Conservation (phyloP, 2,113 vertebrate genomes). For the Daboia siamensis region DNA sequence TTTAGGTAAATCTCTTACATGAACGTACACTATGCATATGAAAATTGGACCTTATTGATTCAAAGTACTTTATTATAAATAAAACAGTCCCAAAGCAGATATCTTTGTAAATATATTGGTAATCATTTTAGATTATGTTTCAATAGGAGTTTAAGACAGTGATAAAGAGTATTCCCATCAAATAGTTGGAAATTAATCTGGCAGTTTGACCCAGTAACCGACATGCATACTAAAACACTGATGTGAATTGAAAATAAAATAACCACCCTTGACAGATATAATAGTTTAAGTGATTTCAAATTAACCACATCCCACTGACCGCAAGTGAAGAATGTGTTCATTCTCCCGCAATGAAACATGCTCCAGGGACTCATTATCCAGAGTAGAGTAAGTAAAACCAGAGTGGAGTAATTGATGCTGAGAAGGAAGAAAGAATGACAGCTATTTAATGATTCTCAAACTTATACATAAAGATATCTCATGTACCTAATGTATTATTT, state of each 20-base stretch:
- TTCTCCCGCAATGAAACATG: slow-evolving; percentile 77
- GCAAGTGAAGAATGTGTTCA: slow-evolving; percentile 78
- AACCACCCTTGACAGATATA: slow-evolving; percentile 81
- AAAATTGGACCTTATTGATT: background rate
- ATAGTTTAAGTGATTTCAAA: slow-evolving; percentile 90
- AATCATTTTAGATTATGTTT: slow-evolving; percentile 58
- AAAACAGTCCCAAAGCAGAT: slow-evolving; percentile 25
- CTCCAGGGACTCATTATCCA: slow-evolving; percentile 86
- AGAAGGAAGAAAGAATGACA: slow-evolving; percentile 71
- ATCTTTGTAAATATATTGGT: slow-evolving; percentile 44
- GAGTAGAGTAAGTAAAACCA: slow-evolving; percentile 76
- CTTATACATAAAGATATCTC: slow-evolving; percentile 69
- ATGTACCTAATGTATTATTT: slow-evolving; percentile 63
- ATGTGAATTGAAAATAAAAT: slow-evolving; percentile 83
- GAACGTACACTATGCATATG: slow-evolving; percentile 10
- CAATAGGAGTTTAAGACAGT: slow-evolving; percentile 51
- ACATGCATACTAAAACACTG: slow-evolving; percentile 72
- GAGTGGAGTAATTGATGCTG: slow-evolving; percentile 81
- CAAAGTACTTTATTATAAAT: slow-evolving; percentile 22
- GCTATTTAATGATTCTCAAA: slow-evolving; percentile 76
- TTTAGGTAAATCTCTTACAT: slow-evolving; percentile 1
- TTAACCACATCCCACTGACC: slow-evolving; percentile 84
- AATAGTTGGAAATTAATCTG: slow-evolving; percentile 72
- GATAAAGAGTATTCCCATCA: slow-evolving; percentile 62
- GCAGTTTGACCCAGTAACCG: slow-evolving; percentile 75